phyloP scores from a whole-genome alignment of 2,113 vertebrate genomes.

The Anthoscopus minutus region DNA sequence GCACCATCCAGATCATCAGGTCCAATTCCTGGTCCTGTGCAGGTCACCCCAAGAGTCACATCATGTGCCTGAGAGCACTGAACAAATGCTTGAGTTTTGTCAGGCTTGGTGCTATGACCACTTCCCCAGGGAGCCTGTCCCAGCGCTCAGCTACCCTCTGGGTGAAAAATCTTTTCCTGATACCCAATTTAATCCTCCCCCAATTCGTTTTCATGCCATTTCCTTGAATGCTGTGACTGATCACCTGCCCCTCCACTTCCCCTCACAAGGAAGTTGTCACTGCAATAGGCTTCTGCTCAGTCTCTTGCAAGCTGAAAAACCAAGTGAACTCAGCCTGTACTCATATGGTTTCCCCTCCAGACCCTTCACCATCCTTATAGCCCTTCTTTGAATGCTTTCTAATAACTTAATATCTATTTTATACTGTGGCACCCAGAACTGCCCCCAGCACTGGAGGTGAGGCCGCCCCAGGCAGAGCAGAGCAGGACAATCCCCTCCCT shows the following conservation, averaged over 20 bases:
- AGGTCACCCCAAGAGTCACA: no score
- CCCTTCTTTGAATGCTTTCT: neutral
- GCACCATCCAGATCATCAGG: neutral
- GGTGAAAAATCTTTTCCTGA: neutral
- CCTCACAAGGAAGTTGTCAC: neutral
- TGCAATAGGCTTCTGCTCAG: no score
- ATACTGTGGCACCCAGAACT: accelerated
- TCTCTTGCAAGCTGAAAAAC: neutral
- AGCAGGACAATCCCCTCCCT: neutral
- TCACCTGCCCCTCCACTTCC: neutral
- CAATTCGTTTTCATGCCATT: neutral
- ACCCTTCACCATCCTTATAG: neutral
- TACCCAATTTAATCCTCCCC: neutral
- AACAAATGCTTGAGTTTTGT: neutral
- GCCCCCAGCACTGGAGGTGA: neutral
- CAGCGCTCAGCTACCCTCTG: neutral
- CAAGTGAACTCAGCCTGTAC: neutral
- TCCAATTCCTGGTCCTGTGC: neutral
- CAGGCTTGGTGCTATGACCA: neutral
- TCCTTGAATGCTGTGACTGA: neutral
- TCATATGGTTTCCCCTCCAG: neutral
- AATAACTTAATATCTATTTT: neutral
- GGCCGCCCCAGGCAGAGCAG: neutral
- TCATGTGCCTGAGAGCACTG: neutral
- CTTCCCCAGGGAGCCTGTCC: neutral